Evolutionary conservation across 2,888 invertebrate species (phyloP), one percentile per base, ranked within the genome.

Genomic region (Oegoconia quadripuncta): DNA sequence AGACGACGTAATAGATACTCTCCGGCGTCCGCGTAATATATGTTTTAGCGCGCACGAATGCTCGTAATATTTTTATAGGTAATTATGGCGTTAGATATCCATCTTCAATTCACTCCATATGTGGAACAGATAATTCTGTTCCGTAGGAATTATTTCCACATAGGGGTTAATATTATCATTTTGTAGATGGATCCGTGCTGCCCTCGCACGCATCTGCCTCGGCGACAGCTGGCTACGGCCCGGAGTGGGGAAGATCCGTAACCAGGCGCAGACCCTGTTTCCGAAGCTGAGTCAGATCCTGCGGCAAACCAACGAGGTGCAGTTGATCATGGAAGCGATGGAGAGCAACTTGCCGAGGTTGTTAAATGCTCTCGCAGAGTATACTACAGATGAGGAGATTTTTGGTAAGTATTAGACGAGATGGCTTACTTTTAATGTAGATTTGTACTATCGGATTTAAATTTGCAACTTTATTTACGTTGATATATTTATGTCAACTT

Each of bases 311-410:
- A 68, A 26, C 2, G 79, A 83, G 39, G 63, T 76, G 9, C 77
- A 75, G 41, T 64, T 87, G 1, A 70, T 80, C 2, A 71, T 86
- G 9, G 88, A 87, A 28, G 78, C 87, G 0, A 57, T 88, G 44
- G 88, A 88, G 47, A 63, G 47, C 11, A 87, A 87, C 51, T 49
- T 88, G 40, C 82, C 86, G 0, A 64, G 88, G 23, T 70, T 88
- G 47, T 51, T 88, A 40, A 71, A 59, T 9, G 86, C 81, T 0
- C 53, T 88, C 33, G 75, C 79, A 9, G 84, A 87, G 46, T 88
- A 84, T 55, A 80, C 84, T 2, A 86, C 83, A 0, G 87, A 84
- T 74, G 88, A 88, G 34, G 88, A 88, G 52, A 76, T 88, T 46
- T 66, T 69, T 41, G 86, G 88, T 88, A 46, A 43, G 48, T 49